These are phyloP conservation scores for Caenorhabditis sulstoni DNA, from an alignment of 2,888 invertebrate species.

Conservation along the genomic window DNA sequence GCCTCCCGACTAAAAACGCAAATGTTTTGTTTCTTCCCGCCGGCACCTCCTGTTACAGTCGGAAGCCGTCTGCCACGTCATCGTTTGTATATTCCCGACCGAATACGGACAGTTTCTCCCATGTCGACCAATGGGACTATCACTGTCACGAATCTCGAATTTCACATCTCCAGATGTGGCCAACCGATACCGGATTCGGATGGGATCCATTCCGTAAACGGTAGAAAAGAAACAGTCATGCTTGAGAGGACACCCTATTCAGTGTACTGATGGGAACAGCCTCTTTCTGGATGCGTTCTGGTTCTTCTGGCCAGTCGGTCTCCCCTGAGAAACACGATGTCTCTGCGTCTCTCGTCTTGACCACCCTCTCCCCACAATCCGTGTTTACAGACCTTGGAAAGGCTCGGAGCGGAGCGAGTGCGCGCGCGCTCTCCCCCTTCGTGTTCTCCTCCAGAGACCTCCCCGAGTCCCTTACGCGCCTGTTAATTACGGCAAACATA, in stretches of 20 bases:
- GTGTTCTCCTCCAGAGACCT: slow-evolving; percentile 1
- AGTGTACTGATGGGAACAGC: slow-evolving; percentile 39
- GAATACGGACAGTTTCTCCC: slow-evolving; percentile 1
- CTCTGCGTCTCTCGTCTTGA: slow-evolving; percentile 27
- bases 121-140: slow-evolving; percentile 19
- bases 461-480: slow-evolving; percentile 38
- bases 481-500: slow-evolving; percentile 60
- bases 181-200: slow-evolving; percentile 39
- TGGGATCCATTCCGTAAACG: slow-evolving; percentile 6
- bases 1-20: not conserved
- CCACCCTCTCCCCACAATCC: slow-evolving; percentile 43
- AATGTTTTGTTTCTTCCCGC: slow-evolving; percentile 3
- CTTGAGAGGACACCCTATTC: slow-evolving; percentile 38
- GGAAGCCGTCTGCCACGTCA: slow-evolving; percentile 20
- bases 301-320: slow-evolving; percentile 33
- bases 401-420: slow-evolving; percentile 25
- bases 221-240: slow-evolving; percentile 14
- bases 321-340: slow-evolving; percentile 21
- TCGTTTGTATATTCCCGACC: not conserved
- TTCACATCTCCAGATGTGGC: slow-evolving; percentile 40
- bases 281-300: slow-evolving; percentile 15
- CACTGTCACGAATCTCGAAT: slow-evolving; percentile 46
- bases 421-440: slow-evolving; percentile 24
- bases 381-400: slow-evolving; percentile 55
- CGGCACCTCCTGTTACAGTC: not conserved